Base-by-base conservation (phyloP, 2,888 invertebrate species). In the Philaethria dido region DNA sequence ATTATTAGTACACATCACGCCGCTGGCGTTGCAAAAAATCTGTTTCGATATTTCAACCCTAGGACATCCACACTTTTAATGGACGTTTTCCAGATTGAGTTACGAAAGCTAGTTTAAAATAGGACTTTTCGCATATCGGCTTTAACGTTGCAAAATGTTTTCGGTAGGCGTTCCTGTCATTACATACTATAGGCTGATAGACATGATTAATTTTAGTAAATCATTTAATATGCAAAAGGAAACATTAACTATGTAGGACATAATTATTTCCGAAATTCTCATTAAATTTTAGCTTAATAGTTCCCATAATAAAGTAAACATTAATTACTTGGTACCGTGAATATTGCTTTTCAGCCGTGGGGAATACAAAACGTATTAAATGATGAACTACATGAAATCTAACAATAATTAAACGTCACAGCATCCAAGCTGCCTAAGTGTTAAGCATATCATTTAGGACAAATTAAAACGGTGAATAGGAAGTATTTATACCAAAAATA, bases 281-380 rank as follows among this genome's bases (percentile, higher is more conserved):
- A 57, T 57, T 39, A 55, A 42, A 25, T 42, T 42, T 42, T 57
- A 57, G 16, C 25, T 42, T 22, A 25, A 42, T 25, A 57, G 22
- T 57, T 57, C 39, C 25, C n/a, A n/a, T 42, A 42, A 25, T 25
- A 33, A 29, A 52, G 57, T 57, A 42, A 57, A 57, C 42, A 42
- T 57, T 42, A 57, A 42, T 57, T 42, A 57, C 11, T 57, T 42
- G 25, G 16, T 42, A 16, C 42, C 42, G 42, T 22, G 22, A 42
- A 57, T 57, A 57, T 42, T 42, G 57, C 42, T 25, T 16, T 39
- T 11, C 22, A 33, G n/a, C 57, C 57, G n/a, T 22, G 22, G 5
- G 25, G 22, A 57, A 11, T 42, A 42, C 9, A 42, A 25, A 25
- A 9, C n/a, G 22, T 22, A 42, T 5, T 57, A n/a, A 57, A 57